Conservation (phyloP, 2,888 invertebrate genomes). For the Meliscaeva auricollis region DNA sequence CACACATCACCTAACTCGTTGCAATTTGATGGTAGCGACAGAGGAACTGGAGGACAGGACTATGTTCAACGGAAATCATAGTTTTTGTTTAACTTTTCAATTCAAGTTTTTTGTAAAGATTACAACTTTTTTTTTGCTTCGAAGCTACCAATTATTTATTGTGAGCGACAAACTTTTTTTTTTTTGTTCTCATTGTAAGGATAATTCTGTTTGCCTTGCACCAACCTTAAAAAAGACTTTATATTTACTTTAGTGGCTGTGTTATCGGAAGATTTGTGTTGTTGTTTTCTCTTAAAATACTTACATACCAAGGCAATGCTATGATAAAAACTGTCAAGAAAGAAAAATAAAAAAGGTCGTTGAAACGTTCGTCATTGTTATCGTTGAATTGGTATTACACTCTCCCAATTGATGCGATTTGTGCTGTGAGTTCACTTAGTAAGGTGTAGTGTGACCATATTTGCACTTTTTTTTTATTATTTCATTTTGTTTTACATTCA, state of each 20-base stretch:
- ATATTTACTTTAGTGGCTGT: background rate
- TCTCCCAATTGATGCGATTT: conserved; percentile 30
- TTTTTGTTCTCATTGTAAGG: too few relatives aligned
- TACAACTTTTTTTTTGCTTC: background rate
- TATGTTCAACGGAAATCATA: background rate
- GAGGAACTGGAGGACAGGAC: too few relatives aligned
- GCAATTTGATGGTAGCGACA: conserved; percentile 3
- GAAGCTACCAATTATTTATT: background rate
- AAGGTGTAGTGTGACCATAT: conserved; percentile 10
- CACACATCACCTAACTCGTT: conserved; percentile 1
- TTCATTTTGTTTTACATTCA: background rate
- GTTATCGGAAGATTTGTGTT: background rate
- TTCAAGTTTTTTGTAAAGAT: conserved; percentile 4
- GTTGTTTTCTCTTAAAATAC: conserved; percentile 3
- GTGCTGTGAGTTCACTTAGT: conserved; percentile 28
- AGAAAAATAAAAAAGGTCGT: conserved; percentile 53
- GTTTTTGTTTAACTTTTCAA: background rate
- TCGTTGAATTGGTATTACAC: conserved; percentile 21
- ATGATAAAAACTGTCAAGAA: conserved; percentile 1
- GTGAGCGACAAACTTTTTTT: background rate
- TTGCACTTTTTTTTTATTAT: background rate
- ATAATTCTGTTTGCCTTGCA: background rate
- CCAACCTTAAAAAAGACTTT: too few relatives aligned
- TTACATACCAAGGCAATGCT: conserved; percentile 32
- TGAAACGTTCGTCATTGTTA: conserved; percentile 33